These are phyloP conservation scores for Pseudorhombus dupliciocellatus DNA, from an alignment of 2,113 vertebrate genomes.

Conservation along the genomic window DNA sequence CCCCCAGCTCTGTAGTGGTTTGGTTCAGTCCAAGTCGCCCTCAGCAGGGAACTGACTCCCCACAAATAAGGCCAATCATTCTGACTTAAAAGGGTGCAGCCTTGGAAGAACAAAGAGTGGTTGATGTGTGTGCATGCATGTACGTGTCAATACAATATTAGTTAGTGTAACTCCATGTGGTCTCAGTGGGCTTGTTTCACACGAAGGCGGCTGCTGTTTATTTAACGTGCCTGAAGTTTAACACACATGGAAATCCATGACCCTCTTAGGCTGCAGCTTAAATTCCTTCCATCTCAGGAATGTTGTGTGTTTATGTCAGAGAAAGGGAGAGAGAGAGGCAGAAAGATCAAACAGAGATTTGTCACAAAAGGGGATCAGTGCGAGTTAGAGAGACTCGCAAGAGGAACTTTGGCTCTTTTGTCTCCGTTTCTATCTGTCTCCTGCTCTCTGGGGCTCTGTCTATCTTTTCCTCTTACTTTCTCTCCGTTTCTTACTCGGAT, in stretches of 20 bases:
- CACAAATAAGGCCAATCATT: conserved; percentile 66
- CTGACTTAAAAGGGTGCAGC: conserved; percentile 63
- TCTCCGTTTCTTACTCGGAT: conserved; percentile 21
- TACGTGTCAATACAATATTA: conserved; percentile 16
- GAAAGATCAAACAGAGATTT: conserved; percentile 30
- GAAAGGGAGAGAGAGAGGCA: not conserved
- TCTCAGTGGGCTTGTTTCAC: conserved; percentile 23
- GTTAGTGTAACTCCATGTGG: not conserved
- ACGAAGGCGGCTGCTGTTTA: not conserved
- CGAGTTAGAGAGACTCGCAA: not conserved
- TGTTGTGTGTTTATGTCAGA: conserved; percentile 5
- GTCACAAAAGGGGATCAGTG: conserved; percentile 29
- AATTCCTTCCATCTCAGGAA: conserved; percentile 14
- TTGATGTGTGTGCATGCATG: conserved; percentile 3
- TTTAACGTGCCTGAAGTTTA: conserved; percentile 3
- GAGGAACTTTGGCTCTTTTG: conserved; percentile 23
- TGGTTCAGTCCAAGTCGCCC: conserved; percentile 46
- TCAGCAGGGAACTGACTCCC: conserved; percentile 55
- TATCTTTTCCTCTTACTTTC: conserved; percentile 6
- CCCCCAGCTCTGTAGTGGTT: conserved; percentile 22
- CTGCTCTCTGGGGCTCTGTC: conserved; percentile 27
- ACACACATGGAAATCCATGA: conserved; percentile 1
- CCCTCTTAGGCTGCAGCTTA: not conserved
- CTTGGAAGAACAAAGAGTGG: conserved; percentile 54
- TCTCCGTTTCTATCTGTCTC: conserved; percentile 41